Base-by-base conservation (phyloP, 2,888 invertebrate genomes). In the Spilosoma lubricipeda region DNA sequence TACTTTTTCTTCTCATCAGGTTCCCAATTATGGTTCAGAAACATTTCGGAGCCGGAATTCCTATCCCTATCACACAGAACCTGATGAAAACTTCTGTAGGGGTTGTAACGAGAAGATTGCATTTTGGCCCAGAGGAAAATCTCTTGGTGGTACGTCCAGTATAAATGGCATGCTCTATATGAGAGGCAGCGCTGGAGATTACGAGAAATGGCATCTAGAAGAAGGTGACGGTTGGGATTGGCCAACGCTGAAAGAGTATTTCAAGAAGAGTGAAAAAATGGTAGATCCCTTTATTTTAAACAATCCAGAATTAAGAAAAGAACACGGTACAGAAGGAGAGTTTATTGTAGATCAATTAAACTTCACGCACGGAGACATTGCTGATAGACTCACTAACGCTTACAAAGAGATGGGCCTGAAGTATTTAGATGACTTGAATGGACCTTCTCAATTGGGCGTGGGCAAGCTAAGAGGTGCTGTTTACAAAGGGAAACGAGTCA, bases 401-500 rank as follows among this genome's bases (percentile, higher is more conserved):
- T 96, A 96, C 63, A 86, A 90, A 83, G 96, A 96, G 87, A 86
- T 96, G 80, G 96, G 96, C 3, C 88, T 96, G 65, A 90, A 91
- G 39, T 94, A 92, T 80, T 85, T 96, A 69, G 90, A 93, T 52
- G 90, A 95, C 76, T 87, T 95, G 59, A 95, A 94, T 75, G 94
- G 95, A 0, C 89, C 89, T 0, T 91, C 92, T 9, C 96, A 96
- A 88, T 93, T 96, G 83, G 96, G 96, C 1, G 92, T 96, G n/a
- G 96, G 95, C 27, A 96, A 94, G 81, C 92, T 96, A 23, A 93
- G 96, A 85, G 96, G 96, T 3, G 93, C 94, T 1, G 93, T 93
- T 72, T 80, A 96, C 76, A 92, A 95, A 80, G 96, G 96, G 0
- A 93, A 90, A 77, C 90, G 96, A 82, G 96, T 96, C 20, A 96